Percentiles rank a stretch among this genome's conserved stretches.
These are phyloP conservation scores for Holacanthus passer DNA, from an alignment of 2,113 vertebrate species.

Conservation along the genomic window DNA sequence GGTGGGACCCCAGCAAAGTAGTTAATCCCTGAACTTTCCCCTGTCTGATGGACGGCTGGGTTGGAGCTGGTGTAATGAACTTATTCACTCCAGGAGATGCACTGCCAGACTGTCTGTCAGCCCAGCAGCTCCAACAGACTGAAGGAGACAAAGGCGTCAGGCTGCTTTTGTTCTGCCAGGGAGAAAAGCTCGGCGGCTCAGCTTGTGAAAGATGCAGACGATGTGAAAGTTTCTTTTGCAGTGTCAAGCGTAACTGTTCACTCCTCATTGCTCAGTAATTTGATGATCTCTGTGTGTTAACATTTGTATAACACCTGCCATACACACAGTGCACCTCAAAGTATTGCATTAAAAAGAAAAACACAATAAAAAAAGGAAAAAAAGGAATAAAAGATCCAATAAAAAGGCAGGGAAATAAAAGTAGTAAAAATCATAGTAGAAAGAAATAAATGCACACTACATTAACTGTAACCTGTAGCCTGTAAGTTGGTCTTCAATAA, in stretches of 20 bases:
- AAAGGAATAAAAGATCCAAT: too few species aligned
- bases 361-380: too few species aligned
- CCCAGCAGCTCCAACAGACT: constrained; percentile 21
- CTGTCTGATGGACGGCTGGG: constrained; percentile 18
- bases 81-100: constrained; percentile 13
- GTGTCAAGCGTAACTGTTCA: constrained; percentile 47
- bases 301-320: too few species aligned
- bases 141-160: background rate
- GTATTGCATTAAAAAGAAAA: too few species aligned
- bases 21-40: constrained; percentile 1
- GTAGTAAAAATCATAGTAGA: too few species aligned
- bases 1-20: background rate
- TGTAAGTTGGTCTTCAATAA: too few species aligned
- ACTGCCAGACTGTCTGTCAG: constrained; percentile 27
- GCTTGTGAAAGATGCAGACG: constrained; percentile 14
- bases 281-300: constrained; percentile 52
- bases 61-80: constrained; percentile 41
- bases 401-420: too few species aligned
- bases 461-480: too few species aligned
- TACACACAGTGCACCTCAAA: too few species aligned
- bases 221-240: constrained; percentile 31
- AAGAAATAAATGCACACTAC: too few species aligned
- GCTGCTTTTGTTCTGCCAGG: constrained; percentile 35
- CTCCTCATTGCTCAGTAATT: constrained; percentile 56
- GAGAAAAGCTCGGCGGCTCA: constrained; percentile 21